Base-by-base conservation (phyloP, 2,888 invertebrate species). In the Hypomecis atomaria region DNA sequence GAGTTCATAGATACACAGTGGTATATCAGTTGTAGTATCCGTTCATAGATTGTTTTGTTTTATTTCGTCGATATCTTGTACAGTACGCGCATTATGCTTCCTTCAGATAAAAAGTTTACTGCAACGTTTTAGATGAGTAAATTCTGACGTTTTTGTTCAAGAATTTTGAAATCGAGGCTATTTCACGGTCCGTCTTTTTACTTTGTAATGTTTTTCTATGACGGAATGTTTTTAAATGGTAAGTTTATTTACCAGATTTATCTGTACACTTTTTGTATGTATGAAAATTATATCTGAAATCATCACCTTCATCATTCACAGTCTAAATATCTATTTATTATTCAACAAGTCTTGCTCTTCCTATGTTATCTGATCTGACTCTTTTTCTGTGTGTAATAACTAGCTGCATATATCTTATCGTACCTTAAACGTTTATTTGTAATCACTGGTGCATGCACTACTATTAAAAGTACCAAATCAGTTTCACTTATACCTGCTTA, bases 401-500 rank as follows among this genome's bases (percentile, higher is more conserved):
- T 23, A 23, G 8, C 37, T 47, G 40, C 38, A 52, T 57, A 57
- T 23, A 23, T 23, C 23, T 23, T 23, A 49, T 54, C 11, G 49
- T 57, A 54, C 53, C 23, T 6, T n/a, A 11, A 37, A 40, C 36
- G 47, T 60, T 50, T 34, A 47, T 57, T 54, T 54, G 53, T 10
- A 11, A 44, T 42, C 36, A 57, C 45, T 42, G 45, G 34, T 49
- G 52, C 52, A 52, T 62, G 66, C 42, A 44, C 36, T 52, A 44
- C 50, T 59, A 67, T 64, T 65, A 49, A 55, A 65, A 49, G 61
- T 67, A 61, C 44, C 67, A 57, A 71, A 81, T 84, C 86, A 84
- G 84, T 88, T 88, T 87, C 86, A 86, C 86, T 87, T 79, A 72
- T 81, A 76, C 71, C 66, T 78, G 77, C 77, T 70, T 71, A 67